Conservation (phyloP, 2,888 invertebrate genomes). For the Agrotis clavis region DNA sequence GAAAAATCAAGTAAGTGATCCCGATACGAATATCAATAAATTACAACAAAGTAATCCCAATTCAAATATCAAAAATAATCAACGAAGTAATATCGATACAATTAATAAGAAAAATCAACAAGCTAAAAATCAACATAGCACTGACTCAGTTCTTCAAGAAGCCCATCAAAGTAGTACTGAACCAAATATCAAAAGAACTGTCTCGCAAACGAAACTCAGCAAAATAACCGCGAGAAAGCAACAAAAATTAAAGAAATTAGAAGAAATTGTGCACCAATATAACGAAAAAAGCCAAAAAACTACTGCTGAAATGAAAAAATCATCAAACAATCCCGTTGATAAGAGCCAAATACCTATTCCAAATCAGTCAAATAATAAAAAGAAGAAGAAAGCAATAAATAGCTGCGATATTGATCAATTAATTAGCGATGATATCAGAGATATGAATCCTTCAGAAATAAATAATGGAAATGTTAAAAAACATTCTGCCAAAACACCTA, state of each 20-base stretch:
- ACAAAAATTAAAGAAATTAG: conserved; percentile 84
- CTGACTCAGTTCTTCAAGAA: conserved; percentile 77
- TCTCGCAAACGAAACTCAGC: conserved; percentile 70
- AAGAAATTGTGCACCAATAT: conserved; percentile 82
- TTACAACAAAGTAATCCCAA: too few species aligned
- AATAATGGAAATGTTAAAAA: conserved; percentile 54
- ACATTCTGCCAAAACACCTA: conserved; percentile 46
- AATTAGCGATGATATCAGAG: conserved; percentile 51
- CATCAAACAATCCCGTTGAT: conserved; percentile 58
- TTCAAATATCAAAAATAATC: too few species aligned
- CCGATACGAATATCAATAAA: conserved; percentile 66
- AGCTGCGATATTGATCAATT: conserved; percentile 48
- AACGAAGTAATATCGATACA: too few species aligned
- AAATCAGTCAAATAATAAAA: conserved; percentile 68
- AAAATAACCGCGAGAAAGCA: conserved; percentile 78
- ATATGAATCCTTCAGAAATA: conserved; percentile 30
- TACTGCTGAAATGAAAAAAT: conserved; percentile 62
- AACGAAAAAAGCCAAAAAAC: conserved; percentile 75
- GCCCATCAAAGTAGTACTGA: conserved; percentile 74
- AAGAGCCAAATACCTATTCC: conserved; percentile 82
- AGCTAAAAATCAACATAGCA: conserved; percentile 32
- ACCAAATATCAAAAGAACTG: conserved; percentile 74
- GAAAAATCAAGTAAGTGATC: conserved; percentile 58
- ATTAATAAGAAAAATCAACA: conserved; percentile 13
- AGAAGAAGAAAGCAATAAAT: conserved; percentile 49